Conservation (phyloP, 2,888 invertebrate genomes). For the Drosophila mimetica region DNA sequence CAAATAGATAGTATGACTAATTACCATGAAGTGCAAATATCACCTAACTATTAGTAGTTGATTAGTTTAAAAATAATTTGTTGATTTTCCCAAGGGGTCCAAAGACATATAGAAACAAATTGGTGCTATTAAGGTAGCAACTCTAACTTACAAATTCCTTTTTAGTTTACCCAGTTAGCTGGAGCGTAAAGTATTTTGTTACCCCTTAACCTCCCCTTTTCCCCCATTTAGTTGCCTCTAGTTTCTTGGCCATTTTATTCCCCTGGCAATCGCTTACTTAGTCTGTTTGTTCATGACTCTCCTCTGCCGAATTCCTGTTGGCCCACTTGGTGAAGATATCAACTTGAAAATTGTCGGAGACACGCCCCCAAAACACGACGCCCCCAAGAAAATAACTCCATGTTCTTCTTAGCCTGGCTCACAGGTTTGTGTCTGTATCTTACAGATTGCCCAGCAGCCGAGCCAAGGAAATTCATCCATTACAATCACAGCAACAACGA, state of each 20-base stretch:
- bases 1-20: too few relatives aligned
- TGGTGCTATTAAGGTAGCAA: slow-evolving; percentile 5
- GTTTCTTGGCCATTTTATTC: slow-evolving; percentile 31
- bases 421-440: slow-evolving; percentile 29
- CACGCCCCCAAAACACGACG: slow-evolving; percentile 53
- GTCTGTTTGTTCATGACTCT: slow-evolving; percentile 18
- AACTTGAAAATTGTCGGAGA: slow-evolving; percentile 45
- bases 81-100: not conserved
- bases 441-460: slow-evolving; percentile 30
- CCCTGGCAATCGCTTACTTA: slow-evolving; percentile 35
- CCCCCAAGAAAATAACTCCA: slow-evolving; percentile 36
- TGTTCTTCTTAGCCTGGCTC: slow-evolving; percentile 15
- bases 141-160: slow-evolving; percentile 25
- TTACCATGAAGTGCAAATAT: not conserved
- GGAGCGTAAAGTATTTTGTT: slow-evolving; percentile 11
- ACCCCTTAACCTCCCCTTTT: not conserved
- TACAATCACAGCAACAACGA: slow-evolving; percentile 46
- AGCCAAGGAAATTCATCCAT: slow-evolving; percentile 46
- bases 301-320: slow-evolving; percentile 30
- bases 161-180: slow-evolving; percentile 19
- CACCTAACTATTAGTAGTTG: not conserved
- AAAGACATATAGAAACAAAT: not conserved
- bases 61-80: not conserved
- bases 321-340: slow-evolving; percentile 44
- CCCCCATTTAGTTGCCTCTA: slow-evolving; percentile 3